These are phyloP conservation scores for Choloepus didactylus DNA, from an alignment of 2,797 vertebrate species.

Conservation along the genomic window DNA sequence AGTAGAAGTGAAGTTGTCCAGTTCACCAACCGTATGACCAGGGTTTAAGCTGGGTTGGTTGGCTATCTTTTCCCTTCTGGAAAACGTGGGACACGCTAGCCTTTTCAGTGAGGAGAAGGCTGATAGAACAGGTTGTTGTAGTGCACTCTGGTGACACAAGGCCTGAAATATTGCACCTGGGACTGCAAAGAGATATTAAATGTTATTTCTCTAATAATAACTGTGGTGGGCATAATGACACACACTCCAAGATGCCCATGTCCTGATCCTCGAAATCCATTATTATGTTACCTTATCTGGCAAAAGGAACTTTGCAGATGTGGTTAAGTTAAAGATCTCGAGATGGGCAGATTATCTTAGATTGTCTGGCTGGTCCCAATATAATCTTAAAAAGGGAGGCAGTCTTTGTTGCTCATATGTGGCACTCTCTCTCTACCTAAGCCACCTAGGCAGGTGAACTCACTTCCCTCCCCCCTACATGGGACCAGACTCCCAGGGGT, in stretches of 20 bases:
- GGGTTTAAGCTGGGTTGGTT: neutral
- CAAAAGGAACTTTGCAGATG: neutral
- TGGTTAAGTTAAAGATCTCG: neutral
- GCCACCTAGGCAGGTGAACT: too few relatives aligned
- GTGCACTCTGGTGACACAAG: neutral
- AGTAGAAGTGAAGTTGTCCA: neutral
- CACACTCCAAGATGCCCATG: neutral
- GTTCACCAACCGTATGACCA: too few relatives aligned
- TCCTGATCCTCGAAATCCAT: neutral
- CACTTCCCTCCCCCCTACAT: too few relatives aligned
- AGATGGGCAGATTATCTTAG: neutral
- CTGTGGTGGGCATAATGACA: neutral
- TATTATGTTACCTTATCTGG: neutral
- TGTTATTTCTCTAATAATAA: slow-evolving; percentile 14
- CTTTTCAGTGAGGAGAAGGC: neutral
- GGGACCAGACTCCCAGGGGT: too few relatives aligned
- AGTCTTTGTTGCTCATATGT: too few relatives aligned
- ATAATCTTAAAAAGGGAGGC: neutral
- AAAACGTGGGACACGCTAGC: neutral
- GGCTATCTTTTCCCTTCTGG: neutral
- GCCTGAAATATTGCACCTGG: neutral
- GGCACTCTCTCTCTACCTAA: too few relatives aligned
- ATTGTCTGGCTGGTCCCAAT: neutral
- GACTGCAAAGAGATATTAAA: neutral
- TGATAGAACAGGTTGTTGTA: neutral